Base-by-base conservation (phyloP, 30 jellyfish, hydroid and myxozoan genomes). In the Clytia hemisphaerica region DNA sequence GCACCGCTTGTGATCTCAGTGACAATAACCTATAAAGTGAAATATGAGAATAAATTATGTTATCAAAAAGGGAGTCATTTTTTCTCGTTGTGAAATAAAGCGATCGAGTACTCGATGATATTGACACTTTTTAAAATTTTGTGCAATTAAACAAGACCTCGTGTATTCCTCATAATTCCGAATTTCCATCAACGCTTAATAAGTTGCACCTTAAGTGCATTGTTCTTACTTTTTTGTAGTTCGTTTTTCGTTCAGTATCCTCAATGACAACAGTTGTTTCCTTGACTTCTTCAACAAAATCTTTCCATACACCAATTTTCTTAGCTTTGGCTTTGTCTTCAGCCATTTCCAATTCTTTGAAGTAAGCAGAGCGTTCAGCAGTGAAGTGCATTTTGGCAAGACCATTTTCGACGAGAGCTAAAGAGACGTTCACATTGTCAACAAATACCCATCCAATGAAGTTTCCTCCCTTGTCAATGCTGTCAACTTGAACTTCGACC, bases 381-480 rank as follows among this genome's bases (percentile, higher is more conserved):
- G 96, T 70, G 72, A 77, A 77, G 45, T 85, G 96, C 2, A 85
- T 76, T 61, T 77, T 74, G 1, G 96, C 67, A 35, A 85, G 63
- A 59, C 96, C 96, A 50, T 50, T 36, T 71, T 86, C 96, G 48
- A 86, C 84, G 31, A 86, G 82, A 14, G 70, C 81, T 3, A 73
- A 82, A 22, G 96, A 86, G 15, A 86, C 74, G 64, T 86, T 86
- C 16, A 44, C 29, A 10, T 80, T 84, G 26, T 80, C 93, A 10
- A 78, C 85, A 40, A 86, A 86, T 82, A 86, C 57, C 79, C 82
- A 86, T 12, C 96, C 96, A 71, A 86, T 80, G 65, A 86, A 86
- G 55, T 86, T 86, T 12, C 96, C 96, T 61, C 92, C 96, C 57
- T 86, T 78, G 70, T 86, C 96, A 37, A 86, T 86, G 64, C 77